phyloP scores from a whole-genome alignment of 1,140 invertebrate genomes.

The Lepeophtheirus salmonis region DNA sequence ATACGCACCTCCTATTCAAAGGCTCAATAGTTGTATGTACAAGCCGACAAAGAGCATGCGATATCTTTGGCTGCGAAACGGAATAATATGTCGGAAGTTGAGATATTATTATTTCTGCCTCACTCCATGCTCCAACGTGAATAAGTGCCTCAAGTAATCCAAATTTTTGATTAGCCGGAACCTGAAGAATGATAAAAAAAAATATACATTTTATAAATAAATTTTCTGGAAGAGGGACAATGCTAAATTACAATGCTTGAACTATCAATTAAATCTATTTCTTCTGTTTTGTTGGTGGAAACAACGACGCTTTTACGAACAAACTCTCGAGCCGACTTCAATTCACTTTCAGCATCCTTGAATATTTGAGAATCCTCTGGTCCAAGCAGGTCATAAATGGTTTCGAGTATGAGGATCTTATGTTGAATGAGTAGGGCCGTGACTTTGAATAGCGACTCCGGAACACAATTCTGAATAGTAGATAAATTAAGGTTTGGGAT shows the following conservation, averaged over 20 bases:
- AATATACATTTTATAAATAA: too few species aligned
- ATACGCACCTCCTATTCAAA: conserved; percentile 65
- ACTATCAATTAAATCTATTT: not conserved
- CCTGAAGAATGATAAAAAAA: not conserved
- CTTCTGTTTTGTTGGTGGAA: conserved; percentile 39
- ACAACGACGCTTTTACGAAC: conserved; percentile 66
- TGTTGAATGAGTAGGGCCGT: conserved; percentile 75
- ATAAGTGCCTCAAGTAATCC: conserved; percentile 27
- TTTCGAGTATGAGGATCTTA: conserved; percentile 40
- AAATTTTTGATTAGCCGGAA: conserved; percentile 8
- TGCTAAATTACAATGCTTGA: too few species aligned
- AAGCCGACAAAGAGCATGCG: conserved; percentile 52
- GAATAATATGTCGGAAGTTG: conserved; percentile 61
- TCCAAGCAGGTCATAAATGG: conserved; percentile 36
- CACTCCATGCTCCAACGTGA: conserved; percentile 70
- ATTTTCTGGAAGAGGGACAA: too few species aligned
- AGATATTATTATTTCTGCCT: conserved; percentile 53
- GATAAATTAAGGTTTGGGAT: too few species aligned
- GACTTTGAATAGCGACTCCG: conserved; percentile 62
- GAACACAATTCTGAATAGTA: too few species aligned
- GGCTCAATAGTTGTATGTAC: conserved; percentile 69
- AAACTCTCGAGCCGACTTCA: conserved; percentile 67
- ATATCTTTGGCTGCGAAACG: conserved; percentile 54
- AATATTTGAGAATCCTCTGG: conserved; percentile 64
- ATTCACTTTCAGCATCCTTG: conserved; percentile 41